Evolutionary conservation across 1,140 invertebrate species (phyloP).

Genomic region (Tribolium madens): DNA sequence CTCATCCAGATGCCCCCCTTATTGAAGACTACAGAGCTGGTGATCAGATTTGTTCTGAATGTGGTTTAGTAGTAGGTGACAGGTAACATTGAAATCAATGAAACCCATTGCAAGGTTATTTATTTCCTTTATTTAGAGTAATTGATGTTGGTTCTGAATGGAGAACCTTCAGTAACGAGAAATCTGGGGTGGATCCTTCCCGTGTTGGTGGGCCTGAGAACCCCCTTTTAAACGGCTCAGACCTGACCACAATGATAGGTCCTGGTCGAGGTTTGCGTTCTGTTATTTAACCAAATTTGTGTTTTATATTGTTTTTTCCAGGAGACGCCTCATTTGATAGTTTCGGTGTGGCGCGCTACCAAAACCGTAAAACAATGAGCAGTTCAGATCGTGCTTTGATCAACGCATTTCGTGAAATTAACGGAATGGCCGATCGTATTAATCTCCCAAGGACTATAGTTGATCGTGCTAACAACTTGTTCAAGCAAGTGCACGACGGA

Average conservation of each 20-base stretch:
- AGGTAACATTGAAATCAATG: conserved; percentile 71
- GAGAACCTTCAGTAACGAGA: conserved; percentile 99
- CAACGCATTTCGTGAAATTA: conserved; percentile 97
- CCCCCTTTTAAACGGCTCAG: conserved; percentile 93
- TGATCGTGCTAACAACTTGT: conserved; percentile 95
- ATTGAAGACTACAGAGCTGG: conserved; percentile 99
- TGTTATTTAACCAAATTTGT: background rate
- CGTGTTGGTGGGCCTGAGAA: conserved; percentile 99
- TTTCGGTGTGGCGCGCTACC: conserved; percentile 93
- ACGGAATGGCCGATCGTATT: conserved; percentile 97
- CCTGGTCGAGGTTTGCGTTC: conserved; percentile 76
- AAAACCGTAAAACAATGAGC: conserved; percentile 92
- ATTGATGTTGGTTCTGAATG: conserved; percentile 99
- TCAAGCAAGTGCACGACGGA: conserved; percentile 98
- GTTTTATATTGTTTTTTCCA: conserved; percentile 44
- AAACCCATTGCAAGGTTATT: background rate
- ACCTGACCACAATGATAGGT: conserved; percentile 97
- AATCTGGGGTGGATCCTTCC: conserved; percentile 95
- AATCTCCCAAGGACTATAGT: conserved; percentile 96
- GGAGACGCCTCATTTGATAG: conserved; percentile 77
- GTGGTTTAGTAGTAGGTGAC: conserved; percentile 98
- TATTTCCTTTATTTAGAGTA: conserved; percentile 75
- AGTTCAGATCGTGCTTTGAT: conserved; percentile 94
- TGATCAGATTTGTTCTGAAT: conserved; percentile 99
- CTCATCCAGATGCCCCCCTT: conserved; percentile 94